Conservation (phyloP, 2,113 vertebrate genomes). For the Catharus bicknelli region DNA sequence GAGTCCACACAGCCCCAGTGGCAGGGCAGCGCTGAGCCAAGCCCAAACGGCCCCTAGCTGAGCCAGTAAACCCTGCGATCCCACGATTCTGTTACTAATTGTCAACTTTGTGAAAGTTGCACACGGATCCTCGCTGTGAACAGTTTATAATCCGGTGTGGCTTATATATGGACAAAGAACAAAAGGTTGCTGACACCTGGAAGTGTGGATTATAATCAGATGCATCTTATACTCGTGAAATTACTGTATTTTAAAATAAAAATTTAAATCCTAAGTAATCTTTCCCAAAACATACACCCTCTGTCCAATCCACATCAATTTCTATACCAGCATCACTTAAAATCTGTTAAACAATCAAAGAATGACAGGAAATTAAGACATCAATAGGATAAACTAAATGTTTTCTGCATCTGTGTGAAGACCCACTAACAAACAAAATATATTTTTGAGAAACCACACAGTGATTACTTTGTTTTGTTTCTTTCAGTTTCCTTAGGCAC, state of each 20-base stretch:
- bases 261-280: slow-evolving; percentile 15
- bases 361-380: slow-evolving; percentile 56
- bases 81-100: no score
- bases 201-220: no score
- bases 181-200: no score
- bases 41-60: no score
- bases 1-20: no score
- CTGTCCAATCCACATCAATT: slow-evolving; percentile 59
- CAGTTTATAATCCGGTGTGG: no score
- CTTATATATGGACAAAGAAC: no score
- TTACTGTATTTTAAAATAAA: slow-evolving; percentile 27
- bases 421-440: background rate
- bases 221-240: no score
- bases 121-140: no score
- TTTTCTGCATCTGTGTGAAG: slow-evolving; percentile 24
- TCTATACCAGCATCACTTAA: slow-evolving; percentile 50
- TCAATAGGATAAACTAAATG: slow-evolving; percentile 40
- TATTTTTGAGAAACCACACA: background rate
- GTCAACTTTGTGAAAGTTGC: no score
- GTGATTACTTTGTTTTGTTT: slow-evolving; percentile 55
- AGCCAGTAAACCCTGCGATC: no score
- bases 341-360: slow-evolving; percentile 60
- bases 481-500: slow-evolving; percentile 42
- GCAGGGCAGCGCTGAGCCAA: no score
- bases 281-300: slow-evolving; percentile 30